phyloP scores from a whole-genome alignment of 2,888 invertebrate species.

The Thymelicus acteon region DNA sequence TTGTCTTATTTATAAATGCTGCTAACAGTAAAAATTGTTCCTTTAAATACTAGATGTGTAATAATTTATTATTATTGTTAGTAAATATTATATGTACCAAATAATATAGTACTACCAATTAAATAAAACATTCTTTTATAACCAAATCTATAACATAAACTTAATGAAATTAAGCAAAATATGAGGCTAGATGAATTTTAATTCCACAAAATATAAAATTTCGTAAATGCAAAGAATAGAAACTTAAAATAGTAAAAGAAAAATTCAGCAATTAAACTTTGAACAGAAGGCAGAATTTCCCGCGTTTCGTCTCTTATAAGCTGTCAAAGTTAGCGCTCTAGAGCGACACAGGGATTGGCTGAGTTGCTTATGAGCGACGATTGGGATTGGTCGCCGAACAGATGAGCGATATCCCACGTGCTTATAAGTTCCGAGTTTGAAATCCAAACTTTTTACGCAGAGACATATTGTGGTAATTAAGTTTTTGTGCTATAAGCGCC shows the following conservation, averaged over 20 bases:
- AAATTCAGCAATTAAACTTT: neutral
- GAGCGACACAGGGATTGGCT: conserved; percentile 75
- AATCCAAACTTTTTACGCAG: conserved; percentile 69
- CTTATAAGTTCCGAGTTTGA: conserved; percentile 75
- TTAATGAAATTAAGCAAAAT: no score
- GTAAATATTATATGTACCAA: no score
- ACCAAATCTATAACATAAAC: no score
- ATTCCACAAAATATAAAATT: no score
- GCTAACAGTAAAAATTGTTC: no score
- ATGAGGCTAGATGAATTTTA: no score
- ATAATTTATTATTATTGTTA: no score
- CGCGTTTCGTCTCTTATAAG: conserved; percentile 70
- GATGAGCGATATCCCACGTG: conserved; percentile 81
- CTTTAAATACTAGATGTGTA: no score
- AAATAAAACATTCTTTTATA: no score
- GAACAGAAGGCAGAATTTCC: neutral
- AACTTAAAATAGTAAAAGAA: neutral
- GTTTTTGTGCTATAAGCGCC: neutral
- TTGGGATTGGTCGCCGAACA: conserved; percentile 57
- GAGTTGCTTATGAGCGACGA: conserved; percentile 73
- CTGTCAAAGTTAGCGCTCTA: conserved; percentile 72
- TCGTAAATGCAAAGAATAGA: neutral
- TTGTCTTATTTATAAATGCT: no score
- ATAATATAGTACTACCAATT: no score
- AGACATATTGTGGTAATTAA: neutral